Percentiles rank a stretch among this genome's conserved stretches.
phyloP scores from a whole-genome alignment of 2,113 vertebrate species.

The Callipepla squamata region DNA sequence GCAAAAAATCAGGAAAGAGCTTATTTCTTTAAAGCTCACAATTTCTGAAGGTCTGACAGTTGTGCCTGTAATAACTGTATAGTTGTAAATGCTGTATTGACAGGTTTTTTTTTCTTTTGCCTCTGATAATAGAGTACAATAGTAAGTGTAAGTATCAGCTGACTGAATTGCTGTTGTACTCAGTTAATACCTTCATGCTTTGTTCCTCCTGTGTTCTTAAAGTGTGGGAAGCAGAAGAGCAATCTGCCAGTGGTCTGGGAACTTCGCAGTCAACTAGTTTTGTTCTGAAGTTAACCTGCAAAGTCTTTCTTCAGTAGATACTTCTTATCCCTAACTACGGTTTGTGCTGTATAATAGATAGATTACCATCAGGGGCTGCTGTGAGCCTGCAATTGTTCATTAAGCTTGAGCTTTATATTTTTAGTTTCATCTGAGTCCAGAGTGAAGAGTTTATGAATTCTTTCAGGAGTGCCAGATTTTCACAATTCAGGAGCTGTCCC shows the following conservation, averaged over 20 bases:
- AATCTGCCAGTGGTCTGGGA: not conserved
- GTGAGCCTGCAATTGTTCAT: not conserved
- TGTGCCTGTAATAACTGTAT: too few relatives aligned
- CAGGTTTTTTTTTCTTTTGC: too few relatives aligned
- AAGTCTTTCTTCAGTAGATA: not conserved
- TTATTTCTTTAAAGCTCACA: too few relatives aligned
- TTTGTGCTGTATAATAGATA: not conserved
- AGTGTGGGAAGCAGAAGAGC: not conserved
- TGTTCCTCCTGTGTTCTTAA: not conserved
- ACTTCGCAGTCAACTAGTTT: not conserved
- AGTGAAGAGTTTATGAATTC: not conserved
- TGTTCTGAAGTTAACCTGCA: not conserved
- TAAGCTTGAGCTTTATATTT: not conserved
- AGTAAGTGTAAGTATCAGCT: too few relatives aligned
- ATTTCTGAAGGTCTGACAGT: too few relatives aligned
- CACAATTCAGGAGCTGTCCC: not conserved
- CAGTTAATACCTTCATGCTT: not conserved
- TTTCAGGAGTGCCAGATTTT: not conserved
- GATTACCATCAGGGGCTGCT: not conserved
- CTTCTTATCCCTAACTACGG: not conserved
- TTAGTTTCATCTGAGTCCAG: not conserved
- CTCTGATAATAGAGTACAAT: too few relatives aligned
- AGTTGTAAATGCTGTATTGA: too few relatives aligned
- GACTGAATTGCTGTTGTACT: too few relatives aligned
- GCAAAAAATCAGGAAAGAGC: too few relatives aligned